Evolutionary conservation across 2,797 vertebrate genomes (phyloP).

Genomic region (Poeciliopsis infans): DNA sequence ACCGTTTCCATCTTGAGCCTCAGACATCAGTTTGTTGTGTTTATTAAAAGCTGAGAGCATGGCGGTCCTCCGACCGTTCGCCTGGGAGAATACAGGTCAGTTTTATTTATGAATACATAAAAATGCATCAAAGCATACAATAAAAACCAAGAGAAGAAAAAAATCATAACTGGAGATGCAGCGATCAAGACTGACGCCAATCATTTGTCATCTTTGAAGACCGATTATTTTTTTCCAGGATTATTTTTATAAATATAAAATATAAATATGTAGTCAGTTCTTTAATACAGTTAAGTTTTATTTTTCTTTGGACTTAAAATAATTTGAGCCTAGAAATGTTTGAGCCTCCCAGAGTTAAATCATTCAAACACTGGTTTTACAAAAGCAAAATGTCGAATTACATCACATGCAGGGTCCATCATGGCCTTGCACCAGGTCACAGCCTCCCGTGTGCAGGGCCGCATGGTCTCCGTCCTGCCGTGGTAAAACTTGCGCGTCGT

Average conservation of each 20-base stretch:
- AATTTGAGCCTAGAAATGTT: neutral
- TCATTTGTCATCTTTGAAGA: neutral
- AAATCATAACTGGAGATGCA: neutral
- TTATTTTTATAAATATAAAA: neutral
- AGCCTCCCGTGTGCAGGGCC: conserved; percentile 89
- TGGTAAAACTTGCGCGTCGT: conserved; percentile 93
- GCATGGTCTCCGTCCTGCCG: conserved; percentile 94
- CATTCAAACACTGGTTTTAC: neutral
- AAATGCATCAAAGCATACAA: neutral
- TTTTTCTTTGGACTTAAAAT: neutral
- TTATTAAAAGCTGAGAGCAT: conserved; percentile 88
- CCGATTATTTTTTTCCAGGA: neutral
- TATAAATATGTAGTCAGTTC: neutral
- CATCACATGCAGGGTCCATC: conserved; percentile 82
- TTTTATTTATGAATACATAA: neutral
- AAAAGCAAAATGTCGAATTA: conserved; percentile 64
- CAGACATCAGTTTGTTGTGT: conserved; percentile 92
- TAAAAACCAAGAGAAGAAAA: neutral
- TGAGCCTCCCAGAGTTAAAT: neutral
- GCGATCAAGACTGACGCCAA: neutral
- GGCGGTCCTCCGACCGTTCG: conserved; percentile 74
- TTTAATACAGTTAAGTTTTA: neutral
- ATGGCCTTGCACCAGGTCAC: conserved; percentile 89
- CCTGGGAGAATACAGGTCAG: conserved; percentile 68
- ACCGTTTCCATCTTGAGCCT: conserved; percentile 92